Evolutionary conservation across 2,797 vertebrate genomes (phyloP), one percentile per base, ranked within the genome.

Genomic region (Chrosomus eos): DNA sequence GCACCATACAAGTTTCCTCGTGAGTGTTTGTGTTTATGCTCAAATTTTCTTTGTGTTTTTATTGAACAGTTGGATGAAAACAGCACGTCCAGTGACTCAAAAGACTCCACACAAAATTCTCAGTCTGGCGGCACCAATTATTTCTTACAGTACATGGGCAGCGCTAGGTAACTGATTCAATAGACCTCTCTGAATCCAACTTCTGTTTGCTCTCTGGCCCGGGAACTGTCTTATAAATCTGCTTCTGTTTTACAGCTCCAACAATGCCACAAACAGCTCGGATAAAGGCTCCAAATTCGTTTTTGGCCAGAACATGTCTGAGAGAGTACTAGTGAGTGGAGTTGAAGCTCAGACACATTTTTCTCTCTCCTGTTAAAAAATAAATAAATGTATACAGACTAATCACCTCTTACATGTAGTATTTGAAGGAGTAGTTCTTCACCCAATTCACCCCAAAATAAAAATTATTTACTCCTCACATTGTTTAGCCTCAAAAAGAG

Each of bases 291-390:
- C 95, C 92, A 99, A 98, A 85, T 99, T 99, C 92, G 95, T 99
- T 66, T 99, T 99, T 91, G 98, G 98, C 82, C 98, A 99, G 94
- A 99, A 99, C 91, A 99, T 99, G 98, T 99, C 97, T 4, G 98
- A 98, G 86, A 94, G 98, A 82, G 98, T 99, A 82, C 91, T 99
- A 96, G 98, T 99, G 93, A 98, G 98, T 83, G 19, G 21, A 64
- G 45, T 60, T 48, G 21, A 21, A 23, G 55, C 21, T 33, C 38
- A 33, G 26, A 73, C 55, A 45, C 19, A 62, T 45, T 45, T 72
- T 26, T 45, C 8, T 1, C 68, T 40, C 1, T 45, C 43, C n/a
- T 2, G 4, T 31, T 26, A 14, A 45, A 45, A 45, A 45, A 45
- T 14, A 11, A 43, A 3, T 11, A 11, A 43, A 43, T 11, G 0